phyloP scores from a whole-genome alignment of 2,797 vertebrate genomes.

The Sphenodon punctatus region DNA sequence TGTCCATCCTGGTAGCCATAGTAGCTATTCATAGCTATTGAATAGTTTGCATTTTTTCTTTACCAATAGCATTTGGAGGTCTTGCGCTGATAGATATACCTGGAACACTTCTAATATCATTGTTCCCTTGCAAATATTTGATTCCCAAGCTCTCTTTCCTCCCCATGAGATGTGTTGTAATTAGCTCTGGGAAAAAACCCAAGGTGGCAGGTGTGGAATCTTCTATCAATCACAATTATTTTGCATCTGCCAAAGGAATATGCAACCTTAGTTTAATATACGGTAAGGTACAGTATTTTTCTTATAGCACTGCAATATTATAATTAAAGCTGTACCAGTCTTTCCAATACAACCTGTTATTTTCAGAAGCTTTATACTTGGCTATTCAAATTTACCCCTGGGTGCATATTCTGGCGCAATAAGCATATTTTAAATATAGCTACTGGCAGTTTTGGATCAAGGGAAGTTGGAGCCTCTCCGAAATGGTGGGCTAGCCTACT shows the following conservation, averaged over 20 bases:
- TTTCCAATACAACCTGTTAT: slow-evolving; percentile 1
- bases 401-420: not conserved
- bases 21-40: not conserved
- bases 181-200: not conserved
- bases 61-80: not conserved
- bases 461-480: no score
- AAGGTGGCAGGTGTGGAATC: not conserved
- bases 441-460: not conserved
- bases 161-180: not conserved
- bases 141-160: not conserved
- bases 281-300: not conserved
- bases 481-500: no score
- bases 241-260: not conserved
- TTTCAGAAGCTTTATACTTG: not conserved
- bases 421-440: slow-evolving; percentile 13
- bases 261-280: not conserved
- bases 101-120: slow-evolving; percentile 1
- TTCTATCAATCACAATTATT: not conserved
- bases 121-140: not conserved
- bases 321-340: not conserved
- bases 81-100: not conserved
- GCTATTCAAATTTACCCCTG: slow-evolving; percentile 17
- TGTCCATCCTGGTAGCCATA: not conserved
- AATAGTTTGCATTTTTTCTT: not conserved
- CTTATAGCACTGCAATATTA: not conserved